Evolutionary conservation across 2,888 invertebrate genomes (phyloP), one percentile per base, ranked within the genome.

Genomic region (Drosophila subsilvestris): DNA sequence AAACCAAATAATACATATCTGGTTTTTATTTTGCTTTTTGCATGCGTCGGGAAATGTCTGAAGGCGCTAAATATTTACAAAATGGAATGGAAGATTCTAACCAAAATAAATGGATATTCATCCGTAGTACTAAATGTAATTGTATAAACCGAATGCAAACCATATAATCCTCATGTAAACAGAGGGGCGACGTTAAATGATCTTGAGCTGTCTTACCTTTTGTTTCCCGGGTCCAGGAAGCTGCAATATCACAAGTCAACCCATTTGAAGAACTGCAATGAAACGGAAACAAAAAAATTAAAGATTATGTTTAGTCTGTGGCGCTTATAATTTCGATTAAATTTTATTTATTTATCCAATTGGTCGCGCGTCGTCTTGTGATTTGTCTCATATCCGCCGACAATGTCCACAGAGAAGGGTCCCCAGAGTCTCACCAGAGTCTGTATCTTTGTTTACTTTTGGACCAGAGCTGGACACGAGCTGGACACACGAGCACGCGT

Each of bases 191-290:
- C 32, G 14, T 32, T 4, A 12, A 32, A 12, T 32, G 32, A 32
- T 12, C 32, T 32, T 32, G 32, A 0, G 32, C 5, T 32, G 6
- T n/a, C 83, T 88, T 85, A 92, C 92, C 91, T 91, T 91, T 90
- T 91, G 80, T 86, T 86, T 92, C 92, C 91, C 91, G 92, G 92
- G 90, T 90, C 88, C 91, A 92, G 92, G 92, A 92, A 83, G 89
- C 80, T 80, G 84, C 79, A 75, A 79, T 89, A 83, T 86, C 90
- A 87, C 90, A 90, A 91, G 89, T 92, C 92, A 92, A 91, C 92
- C 92, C 92, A 92, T 92, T 85, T 91, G 92, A 92, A 89, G 86
- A 91, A 91, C 92, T 92, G 84, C 53, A 92, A 90, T 10, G 43
- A 77, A 76, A 20, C 42, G 55, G 55, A 49, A 54, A 62, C 51